phyloP scores from a whole-genome alignment of 1,140 invertebrate genomes.

The Scaptomyza pallida region DNA sequence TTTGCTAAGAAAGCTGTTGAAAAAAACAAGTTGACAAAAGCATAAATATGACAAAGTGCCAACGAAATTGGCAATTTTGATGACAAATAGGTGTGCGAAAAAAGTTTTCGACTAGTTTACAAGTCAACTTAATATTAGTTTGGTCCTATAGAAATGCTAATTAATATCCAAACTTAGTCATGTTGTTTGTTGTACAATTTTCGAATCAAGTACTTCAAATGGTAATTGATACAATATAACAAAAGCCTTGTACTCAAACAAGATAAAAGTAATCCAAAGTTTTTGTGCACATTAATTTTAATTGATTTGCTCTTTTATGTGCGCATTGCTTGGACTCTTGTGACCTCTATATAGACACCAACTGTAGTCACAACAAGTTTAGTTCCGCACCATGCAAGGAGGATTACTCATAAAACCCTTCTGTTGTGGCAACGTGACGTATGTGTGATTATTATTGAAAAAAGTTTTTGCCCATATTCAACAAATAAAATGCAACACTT shows the following conservation, averaged over 20 bases:
- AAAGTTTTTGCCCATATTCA: conserved; percentile 19
- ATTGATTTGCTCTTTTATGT: conserved; percentile 53
- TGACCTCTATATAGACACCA: not conserved
- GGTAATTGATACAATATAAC: conserved; percentile 29
- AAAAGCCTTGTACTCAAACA: conserved; percentile 19
- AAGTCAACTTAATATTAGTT: conserved; percentile 2
- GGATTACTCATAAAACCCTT: conserved; percentile 52
- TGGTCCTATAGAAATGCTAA: conserved; percentile 24
- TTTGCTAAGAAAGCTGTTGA: not conserved
- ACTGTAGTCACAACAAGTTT: conserved; percentile 1
- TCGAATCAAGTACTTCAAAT: conserved; percentile 35
- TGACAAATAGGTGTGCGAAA: conserved; percentile 45
- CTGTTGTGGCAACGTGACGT: conserved; percentile 19
- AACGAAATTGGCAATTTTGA: conserved; percentile 45
- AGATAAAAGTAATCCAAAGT: conserved; percentile 52
- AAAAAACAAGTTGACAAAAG: conserved; percentile 33
- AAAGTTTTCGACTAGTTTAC: conserved; percentile 22
- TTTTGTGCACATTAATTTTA: conserved; percentile 67
- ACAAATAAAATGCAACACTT: conserved; percentile 31
- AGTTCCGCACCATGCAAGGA: conserved; percentile 17
- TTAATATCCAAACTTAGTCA: conserved; percentile 8
- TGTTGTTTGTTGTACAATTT: conserved; percentile 1
- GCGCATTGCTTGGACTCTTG: conserved; percentile 10
- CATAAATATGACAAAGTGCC: conserved; percentile 60
- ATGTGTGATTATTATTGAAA: conserved; percentile 17